phyloP scores from a whole-genome alignment of 2,113 vertebrate species.

The Athene noctua region DNA sequence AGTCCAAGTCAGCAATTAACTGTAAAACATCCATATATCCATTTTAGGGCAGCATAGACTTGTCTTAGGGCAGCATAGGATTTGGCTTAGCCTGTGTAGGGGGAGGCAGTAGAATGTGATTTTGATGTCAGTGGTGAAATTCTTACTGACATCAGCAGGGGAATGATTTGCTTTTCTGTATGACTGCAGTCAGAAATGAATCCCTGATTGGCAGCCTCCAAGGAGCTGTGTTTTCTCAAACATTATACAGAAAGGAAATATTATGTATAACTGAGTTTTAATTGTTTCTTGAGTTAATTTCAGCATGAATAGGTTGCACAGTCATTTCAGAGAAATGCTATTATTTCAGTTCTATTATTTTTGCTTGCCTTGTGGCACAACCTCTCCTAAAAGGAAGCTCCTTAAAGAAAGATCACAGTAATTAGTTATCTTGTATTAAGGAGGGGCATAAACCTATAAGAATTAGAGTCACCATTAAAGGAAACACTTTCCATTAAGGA shows the following conservation, averaged over 20 bases:
- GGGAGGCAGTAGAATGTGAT: not conserved
- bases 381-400: not conserved
- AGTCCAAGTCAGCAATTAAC: not conserved
- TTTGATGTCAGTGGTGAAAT: not conserved
- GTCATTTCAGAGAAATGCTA: not conserved
- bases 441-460: not conserved
- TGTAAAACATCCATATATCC: not conserved
- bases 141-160: not conserved
- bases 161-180: not conserved
- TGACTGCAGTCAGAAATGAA: not conserved
- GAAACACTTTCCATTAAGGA: not conserved
- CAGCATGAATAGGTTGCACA: not conserved
- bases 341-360: not conserved
- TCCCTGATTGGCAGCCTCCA: not conserved
- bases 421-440: not conserved
- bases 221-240: slow-evolving; percentile 6
- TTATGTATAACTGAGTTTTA: not conserved
- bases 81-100: not conserved
- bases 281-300: slow-evolving; percentile 19
- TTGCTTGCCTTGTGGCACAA: not conserved
- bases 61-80: not conserved
- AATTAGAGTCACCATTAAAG: not conserved
- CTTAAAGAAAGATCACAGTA: not conserved
- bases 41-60: not conserved
- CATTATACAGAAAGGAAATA: not conserved